Conservation (phyloP, 2,888 invertebrate genomes). For the Dichetophora obliterata region DNA sequence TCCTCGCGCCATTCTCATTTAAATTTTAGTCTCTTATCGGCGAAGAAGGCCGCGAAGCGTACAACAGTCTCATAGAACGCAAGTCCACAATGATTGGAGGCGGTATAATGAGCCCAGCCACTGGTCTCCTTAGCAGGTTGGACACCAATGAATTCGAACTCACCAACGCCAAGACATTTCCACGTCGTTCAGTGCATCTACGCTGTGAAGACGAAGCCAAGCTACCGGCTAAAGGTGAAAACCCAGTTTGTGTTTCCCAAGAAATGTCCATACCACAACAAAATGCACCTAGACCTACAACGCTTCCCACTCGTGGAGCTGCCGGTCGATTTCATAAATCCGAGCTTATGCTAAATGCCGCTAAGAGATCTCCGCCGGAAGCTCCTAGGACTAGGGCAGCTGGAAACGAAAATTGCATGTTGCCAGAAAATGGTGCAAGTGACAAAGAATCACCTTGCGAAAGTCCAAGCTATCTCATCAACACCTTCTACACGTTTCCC, state of each 20-base stretch:
- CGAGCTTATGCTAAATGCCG: constrained; percentile 45
- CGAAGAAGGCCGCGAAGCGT: constrained; percentile 92
- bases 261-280: constrained; percentile 56
- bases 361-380: constrained; percentile 37
- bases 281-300: constrained; percentile 66
- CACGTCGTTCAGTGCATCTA: constrained; percentile 58
- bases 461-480: constrained; percentile 68
- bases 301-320: constrained; percentile 66
- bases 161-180: constrained; percentile 63
- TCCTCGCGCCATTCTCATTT: constrained; percentile 42
- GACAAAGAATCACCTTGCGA: constrained; percentile 61
- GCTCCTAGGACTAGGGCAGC: constrained; percentile 19
- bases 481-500: constrained; percentile 65
- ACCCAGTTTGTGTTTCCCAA: constrained; percentile 27
- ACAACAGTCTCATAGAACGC: constrained; percentile 90
- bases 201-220: constrained; percentile 50
- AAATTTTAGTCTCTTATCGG: constrained; percentile 82
- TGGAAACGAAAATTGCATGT: constrained; percentile 52
- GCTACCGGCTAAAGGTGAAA: constrained; percentile 13
- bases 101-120: constrained; percentile 56
- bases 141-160: constrained; percentile 65
- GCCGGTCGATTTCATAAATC: constrained; percentile 59
- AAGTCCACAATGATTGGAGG: constrained; percentile 68
- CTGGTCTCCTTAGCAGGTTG: constrained; percentile 61
- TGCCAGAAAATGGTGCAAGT: constrained; percentile 44